These are phyloP conservation scores for Chondrosia reniformis DNA, from an alignment of 37 sponge, comb jelly and placozoan genomes.

Conservation along the genomic window DNA sequence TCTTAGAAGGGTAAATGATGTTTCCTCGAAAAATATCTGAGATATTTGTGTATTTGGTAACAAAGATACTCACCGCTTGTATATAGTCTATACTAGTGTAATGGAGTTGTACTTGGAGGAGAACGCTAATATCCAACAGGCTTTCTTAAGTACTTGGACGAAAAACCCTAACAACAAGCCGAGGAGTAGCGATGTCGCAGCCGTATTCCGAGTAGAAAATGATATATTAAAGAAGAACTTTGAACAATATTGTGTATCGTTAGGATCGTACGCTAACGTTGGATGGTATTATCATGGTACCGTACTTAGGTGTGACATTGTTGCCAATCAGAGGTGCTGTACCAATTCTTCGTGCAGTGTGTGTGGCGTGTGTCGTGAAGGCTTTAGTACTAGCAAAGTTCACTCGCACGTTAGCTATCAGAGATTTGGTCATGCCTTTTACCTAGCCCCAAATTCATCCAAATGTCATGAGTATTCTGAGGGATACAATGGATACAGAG, in stretches of 20 bases:
- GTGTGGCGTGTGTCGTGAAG: conserved; percentile 54
- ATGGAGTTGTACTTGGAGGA: too few relatives aligned
- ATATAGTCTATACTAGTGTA: too few relatives aligned
- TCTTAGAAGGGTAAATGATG: too few relatives aligned
- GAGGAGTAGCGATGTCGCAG: neutral
- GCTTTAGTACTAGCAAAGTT: conserved; percentile 32
- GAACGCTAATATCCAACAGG: too few relatives aligned
- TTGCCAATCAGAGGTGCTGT: conserved; percentile 26
- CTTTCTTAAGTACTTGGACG: conserved; percentile 14
- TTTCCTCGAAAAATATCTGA: too few relatives aligned
- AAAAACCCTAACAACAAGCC: conserved; percentile 19
- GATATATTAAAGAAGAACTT: conserved; percentile 11
- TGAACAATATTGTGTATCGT: neutral
- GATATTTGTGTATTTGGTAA: too few relatives aligned
- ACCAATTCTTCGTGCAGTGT: conserved; percentile 43
- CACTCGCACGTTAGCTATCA: neutral
- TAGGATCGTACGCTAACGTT: conserved; percentile 9
- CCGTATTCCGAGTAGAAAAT: conserved; percentile 1
- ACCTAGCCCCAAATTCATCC: conserved; percentile 25
- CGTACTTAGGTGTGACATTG: conserved; percentile 52
- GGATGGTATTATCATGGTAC: conserved; percentile 78
- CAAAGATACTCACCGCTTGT: too few relatives aligned
- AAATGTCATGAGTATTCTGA: conserved; percentile 35
- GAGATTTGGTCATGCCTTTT: conserved; percentile 37
- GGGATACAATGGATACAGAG: conserved; percentile 16